Evolutionary conservation across 2,113 vertebrate species (phyloP).

Genomic region (Eretmochelys imbricata): DNA sequence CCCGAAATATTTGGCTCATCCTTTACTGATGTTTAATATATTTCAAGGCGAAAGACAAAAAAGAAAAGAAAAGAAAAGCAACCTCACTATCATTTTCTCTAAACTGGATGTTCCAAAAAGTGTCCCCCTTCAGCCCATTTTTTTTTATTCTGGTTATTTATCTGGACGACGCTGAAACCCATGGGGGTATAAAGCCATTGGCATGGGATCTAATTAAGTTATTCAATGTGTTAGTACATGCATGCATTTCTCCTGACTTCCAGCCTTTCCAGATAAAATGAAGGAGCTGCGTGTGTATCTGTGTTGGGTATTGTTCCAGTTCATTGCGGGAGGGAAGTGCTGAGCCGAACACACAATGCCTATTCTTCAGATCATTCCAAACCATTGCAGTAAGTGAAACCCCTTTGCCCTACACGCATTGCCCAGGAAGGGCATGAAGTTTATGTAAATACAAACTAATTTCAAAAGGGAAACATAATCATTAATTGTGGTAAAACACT

Average conservation of each 20-base stretch:
- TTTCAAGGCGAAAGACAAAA: background rate
- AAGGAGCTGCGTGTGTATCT: background rate
- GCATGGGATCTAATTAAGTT: background rate
- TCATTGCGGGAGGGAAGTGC: background rate
- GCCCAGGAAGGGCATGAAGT: background rate
- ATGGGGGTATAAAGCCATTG: background rate
- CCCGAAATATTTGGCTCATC: constrained; percentile 30
- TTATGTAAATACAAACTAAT: background rate
- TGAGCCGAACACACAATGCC: background rate
- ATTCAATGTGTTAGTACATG: background rate
- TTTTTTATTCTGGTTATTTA: background rate
- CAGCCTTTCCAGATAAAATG: background rate
- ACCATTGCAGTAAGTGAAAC: background rate
- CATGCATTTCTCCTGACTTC: background rate
- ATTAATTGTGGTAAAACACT: background rate
- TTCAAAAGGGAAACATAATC: background rate
- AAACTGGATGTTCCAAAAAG: background rate
- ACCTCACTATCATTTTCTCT: background rate
- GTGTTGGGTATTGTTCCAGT: constrained; percentile 51
- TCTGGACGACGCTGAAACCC: background rate
- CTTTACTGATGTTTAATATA: background rate
- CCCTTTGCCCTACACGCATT: background rate
- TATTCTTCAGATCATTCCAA: constrained; percentile 26
- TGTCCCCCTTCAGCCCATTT: background rate
- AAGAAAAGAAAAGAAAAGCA: background rate